Evolutionary conservation across 2,113 vertebrate species (phyloP).

Genomic region (Promerops cafer): DNA sequence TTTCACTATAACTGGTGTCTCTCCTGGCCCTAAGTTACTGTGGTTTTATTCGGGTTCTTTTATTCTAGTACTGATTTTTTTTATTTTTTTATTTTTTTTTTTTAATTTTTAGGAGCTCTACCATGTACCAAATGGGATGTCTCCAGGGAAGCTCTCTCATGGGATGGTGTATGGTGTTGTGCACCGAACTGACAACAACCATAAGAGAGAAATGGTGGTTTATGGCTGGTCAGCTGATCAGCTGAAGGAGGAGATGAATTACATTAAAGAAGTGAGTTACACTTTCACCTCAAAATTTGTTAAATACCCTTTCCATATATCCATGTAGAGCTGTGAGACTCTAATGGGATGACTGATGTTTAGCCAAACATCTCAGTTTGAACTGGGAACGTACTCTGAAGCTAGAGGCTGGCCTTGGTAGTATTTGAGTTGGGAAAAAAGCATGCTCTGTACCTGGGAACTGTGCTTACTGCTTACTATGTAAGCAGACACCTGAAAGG

Average conservation of each 20-base stretch:
- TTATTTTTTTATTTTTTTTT: background rate
- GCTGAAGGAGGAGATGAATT: slow-evolving; percentile 94
- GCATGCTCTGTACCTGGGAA: background rate
- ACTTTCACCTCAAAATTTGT: background rate
- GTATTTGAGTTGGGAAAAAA: background rate
- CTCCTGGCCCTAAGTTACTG: background rate
- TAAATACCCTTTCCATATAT: background rate
- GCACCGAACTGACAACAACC: slow-evolving; percentile 80
- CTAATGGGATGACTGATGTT: background rate
- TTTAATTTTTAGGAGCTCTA: slow-evolving; percentile 68
- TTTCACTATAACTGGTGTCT: background rate
- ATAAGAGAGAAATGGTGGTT: slow-evolving; percentile 90
- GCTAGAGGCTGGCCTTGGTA: background rate
- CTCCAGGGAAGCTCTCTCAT: slow-evolving; percentile 70
- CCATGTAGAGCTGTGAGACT: background rate
- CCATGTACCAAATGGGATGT: slow-evolving; percentile 77
- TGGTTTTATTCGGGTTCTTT: background rate
- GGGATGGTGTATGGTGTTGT: slow-evolving; percentile 87
- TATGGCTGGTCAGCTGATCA: slow-evolving; percentile 89
- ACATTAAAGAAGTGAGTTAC: slow-evolving; percentile 90
- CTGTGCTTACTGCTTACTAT: background rate
- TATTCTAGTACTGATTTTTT: background rate
- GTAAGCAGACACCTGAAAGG: background rate
- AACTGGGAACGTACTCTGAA: background rate
- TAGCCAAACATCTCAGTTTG: background rate